Evolutionary conservation across 2,888 invertebrate species (phyloP), one percentile per base, ranked within the genome.

Genomic region (Tetrapedia diversipes): DNA sequence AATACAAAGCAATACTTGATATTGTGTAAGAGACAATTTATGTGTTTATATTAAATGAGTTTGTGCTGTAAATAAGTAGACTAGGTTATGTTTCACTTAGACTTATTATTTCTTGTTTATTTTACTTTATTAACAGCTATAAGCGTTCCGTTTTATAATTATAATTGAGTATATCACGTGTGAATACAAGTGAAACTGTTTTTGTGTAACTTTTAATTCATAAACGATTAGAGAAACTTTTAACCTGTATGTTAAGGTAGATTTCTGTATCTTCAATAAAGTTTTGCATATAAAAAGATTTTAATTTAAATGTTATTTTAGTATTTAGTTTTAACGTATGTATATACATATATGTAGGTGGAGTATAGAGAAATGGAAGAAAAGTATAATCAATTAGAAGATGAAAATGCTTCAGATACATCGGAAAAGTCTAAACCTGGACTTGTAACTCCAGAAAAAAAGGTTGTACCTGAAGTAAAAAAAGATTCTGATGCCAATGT

Each of bases 311-410:
- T 34, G 29, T 39, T 29, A 0, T 6, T 19, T 29, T 32, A 3
- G 27, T 64, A 47, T 39, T 47, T 29, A 2, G 16, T 16, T 34
- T 49, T 24, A 8, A 16, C 1, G 34, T 49, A 56, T n/a, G n/a
- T 57, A 32, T 61, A 59, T 70, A 27, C 51, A 77, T 73, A 39
- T 77, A 34, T 56, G 45, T 77, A 94, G 94, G 94, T 95, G 91
- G 95, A 95, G 91, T 94, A 92, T 73, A 94, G 94, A 86, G 95
- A 95, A 91, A 91, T 94, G 87, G 95, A 95, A 83, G 95, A 95
- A 83, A 95, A 95, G 86, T 93, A 94, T 74, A 94, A 94, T 90
- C 90, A 91, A 77, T 91, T 93, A 67, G 95, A 95, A 77, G 93
- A 93, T 64, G 95, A 94, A 87, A 94, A 94, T 83, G 93, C 93